These are phyloP conservation scores for Saxicola maurus DNA, from an alignment of 2,797 vertebrate genomes.

Conservation along the genomic window DNA sequence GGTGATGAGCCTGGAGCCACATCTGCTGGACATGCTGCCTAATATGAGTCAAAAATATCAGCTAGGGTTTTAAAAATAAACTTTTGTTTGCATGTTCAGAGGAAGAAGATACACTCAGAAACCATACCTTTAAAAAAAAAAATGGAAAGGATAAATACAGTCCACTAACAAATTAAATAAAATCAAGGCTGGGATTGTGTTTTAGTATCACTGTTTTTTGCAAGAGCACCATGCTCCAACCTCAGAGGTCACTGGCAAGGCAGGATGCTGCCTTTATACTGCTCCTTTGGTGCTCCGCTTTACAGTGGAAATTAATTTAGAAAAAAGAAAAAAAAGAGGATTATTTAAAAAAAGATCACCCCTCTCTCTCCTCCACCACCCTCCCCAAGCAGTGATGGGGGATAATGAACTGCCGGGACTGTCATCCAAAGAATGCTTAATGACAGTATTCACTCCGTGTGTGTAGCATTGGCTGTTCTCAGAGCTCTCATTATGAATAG, in stretches of 20 bases:
- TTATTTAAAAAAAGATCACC: conserved; percentile 20
- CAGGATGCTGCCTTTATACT: background rate
- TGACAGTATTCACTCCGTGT: conserved; percentile 60
- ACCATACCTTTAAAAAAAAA: accelerated
- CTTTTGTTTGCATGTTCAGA: background rate
- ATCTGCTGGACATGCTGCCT: background rate
- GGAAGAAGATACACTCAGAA: background rate
- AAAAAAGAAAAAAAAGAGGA: background rate
- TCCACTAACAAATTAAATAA: background rate
- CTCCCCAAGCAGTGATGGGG: conserved; percentile 28
- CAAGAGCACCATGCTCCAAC: background rate
- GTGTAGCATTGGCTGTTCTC: conserved; percentile 51
- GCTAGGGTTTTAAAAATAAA: background rate
- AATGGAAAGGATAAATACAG: background rate
- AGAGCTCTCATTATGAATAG: conserved; percentile 60
- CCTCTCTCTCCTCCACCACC: background rate
- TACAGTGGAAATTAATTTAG: conserved; percentile 56
- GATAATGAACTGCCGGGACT: conserved; percentile 66
- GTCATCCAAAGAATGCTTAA: conserved; percentile 63
- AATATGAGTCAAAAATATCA: background rate
- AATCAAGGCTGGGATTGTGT: background rate
- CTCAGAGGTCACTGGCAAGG: background rate
- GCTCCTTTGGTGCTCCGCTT: conserved; percentile 26
- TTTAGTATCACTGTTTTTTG: background rate
- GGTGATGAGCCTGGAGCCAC: background rate